Evolutionary conservation across 2,113 vertebrate genomes (phyloP), one percentile per base, ranked within the genome.

Genomic region (Hydrochoerus hydrochaeris): DNA sequence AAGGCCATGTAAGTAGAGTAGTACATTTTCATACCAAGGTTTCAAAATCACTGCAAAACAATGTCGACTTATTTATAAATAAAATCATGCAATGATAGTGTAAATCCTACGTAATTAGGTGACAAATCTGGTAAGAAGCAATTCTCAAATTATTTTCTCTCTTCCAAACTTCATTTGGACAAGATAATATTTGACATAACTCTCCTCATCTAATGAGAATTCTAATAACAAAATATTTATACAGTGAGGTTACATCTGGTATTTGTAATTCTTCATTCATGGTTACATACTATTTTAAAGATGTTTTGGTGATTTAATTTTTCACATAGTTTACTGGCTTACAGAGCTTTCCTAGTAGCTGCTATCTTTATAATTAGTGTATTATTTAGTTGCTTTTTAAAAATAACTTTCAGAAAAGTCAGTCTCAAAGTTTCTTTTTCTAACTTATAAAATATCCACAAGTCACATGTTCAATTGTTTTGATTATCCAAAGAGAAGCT

Each of bases 91-190:
- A 10, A 8, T 93, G 11, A 57, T 94, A 17, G 57, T 90, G 94
- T 96, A 96, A 97, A 60, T 7, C 3, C 85, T 38, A 0, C 94
- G 22, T 92, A 95, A 96, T 98, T 95, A 94, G 57, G 92, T 41
- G 1, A 13, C 20, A 94, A 20, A n/a, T 78, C 52, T 88, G 35
- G 92, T 97, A 85, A 98, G 96, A 77, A 32, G 62, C 78, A 97
- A 32, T 13, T 22, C 41, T 97, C 57, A 94, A 96, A 44, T 2
- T 8, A 0, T 78, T 96, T 81, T 94, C 54, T 85, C 5, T 58
- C 95, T 95, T 91, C n/a, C 67, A 94, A 63, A 67, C 5, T 91
- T 58, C 87, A 44, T 26, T 93, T 35, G 92, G 65, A 86, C 2
- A 96, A 4, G 22, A 46, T 52, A 88, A 91, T 81, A 94, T 96